Conservation (phyloP, 2,888 invertebrate genomes). For the Arge pagana region DNA sequence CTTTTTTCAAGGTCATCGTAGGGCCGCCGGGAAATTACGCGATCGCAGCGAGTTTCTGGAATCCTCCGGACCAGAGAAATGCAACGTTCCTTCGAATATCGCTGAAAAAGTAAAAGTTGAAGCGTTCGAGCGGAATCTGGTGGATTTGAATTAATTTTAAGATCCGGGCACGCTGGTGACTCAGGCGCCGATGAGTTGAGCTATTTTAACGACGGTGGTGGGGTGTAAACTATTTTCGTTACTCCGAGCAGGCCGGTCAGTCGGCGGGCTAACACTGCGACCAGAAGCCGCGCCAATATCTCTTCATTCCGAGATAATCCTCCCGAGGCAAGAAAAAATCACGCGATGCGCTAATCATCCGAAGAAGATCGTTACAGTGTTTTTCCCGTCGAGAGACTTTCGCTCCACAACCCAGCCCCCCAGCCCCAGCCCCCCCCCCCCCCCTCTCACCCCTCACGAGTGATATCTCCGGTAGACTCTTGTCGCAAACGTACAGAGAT, state of each 20-base stretch:
- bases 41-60: no score
- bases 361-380: neutral
- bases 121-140: no score
- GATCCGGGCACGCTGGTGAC: constrained; percentile 1
- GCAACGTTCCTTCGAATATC: no score
- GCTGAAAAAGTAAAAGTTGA: no score
- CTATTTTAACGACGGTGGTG: constrained; percentile 37
- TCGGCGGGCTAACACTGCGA: constrained; percentile 48
- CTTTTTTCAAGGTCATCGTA: no score
- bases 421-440: neutral
- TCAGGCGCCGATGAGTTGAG: constrained; percentile 9
- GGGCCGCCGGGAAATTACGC: no score
- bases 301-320: no score
- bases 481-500: constrained; percentile 13
- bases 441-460: neutral
- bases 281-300: constrained; percentile 42
- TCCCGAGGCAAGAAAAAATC: neutral
- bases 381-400: constrained; percentile 4
- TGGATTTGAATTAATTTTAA: no score
- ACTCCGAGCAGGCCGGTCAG: constrained; percentile 48
- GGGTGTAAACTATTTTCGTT: constrained; percentile 53
- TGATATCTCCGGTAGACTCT: neutral
- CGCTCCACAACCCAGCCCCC: constrained; percentile 14
- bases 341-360: constrained; percentile 1
- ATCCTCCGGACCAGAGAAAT: no score